Percentiles rank a stretch among this genome's conserved stretches.
phyloP scores from a whole-genome alignment of 2,797 vertebrate species.

The Crocodylus rhombifer region DNA sequence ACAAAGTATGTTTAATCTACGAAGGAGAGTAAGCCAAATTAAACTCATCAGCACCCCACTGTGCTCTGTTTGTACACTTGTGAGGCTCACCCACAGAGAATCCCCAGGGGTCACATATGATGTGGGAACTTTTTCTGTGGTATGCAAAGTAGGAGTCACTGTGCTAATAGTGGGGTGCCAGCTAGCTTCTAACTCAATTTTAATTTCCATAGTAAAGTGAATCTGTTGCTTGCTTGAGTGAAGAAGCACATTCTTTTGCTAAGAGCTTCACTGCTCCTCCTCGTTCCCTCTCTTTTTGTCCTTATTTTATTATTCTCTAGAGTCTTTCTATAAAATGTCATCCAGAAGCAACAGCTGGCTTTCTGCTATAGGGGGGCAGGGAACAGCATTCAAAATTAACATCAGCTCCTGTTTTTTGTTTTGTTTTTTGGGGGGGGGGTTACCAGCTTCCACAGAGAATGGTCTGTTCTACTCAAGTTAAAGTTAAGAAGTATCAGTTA shows the following conservation, averaged over 20 bases:
- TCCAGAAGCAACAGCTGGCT: neutral
- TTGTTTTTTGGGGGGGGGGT: neutral
- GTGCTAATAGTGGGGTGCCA: conserved; percentile 22
- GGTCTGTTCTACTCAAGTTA: neutral
- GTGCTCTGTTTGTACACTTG: neutral
- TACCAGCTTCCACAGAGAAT: neutral
- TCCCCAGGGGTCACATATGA: neutral
- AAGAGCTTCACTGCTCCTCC: neutral
- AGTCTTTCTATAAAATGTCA: neutral
- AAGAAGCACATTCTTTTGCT: conserved; percentile 38
- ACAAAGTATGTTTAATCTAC: conserved; percentile 24
- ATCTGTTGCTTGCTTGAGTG: neutral
- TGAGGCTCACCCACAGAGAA: neutral
- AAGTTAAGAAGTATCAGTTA: neutral
- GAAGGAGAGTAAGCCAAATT: conserved; percentile 12
- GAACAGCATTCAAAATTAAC: neutral
- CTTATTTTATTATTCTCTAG: neutral
- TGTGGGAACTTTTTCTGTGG: neutral
- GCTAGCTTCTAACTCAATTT: conserved; percentile 29
- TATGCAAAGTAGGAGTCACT: neutral
- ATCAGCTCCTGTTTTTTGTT: neutral
- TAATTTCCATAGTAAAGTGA: conserved; percentile 3
- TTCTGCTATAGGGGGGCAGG: neutral
- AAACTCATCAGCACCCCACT: neutral
- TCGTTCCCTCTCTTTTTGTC: neutral